Percentiles rank a stretch among this genome's conserved stretches.
phyloP scores from a whole-genome alignment of 2,888 invertebrate genomes.

The Cheilosia urbana region DNA sequence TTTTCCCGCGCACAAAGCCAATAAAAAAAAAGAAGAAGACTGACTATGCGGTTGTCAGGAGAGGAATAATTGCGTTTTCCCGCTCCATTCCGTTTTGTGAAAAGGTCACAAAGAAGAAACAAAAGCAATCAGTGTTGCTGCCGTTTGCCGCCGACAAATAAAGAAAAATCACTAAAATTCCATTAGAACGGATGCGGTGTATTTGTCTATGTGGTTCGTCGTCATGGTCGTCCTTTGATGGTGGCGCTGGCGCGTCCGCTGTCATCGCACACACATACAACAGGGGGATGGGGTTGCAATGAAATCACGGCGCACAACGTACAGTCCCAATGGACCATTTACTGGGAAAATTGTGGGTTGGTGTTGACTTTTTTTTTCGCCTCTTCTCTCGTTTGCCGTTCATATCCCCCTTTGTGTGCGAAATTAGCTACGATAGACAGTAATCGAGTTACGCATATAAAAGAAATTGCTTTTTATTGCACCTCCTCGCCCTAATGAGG shows the following conservation, averaged over 20 bases:
- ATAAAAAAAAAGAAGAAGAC: conserved; percentile 36
- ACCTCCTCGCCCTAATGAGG: conserved; percentile 72
- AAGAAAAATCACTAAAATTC: conserved; percentile 67
- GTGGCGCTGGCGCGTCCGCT: conserved; percentile 20
- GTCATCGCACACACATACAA: conserved; percentile 51
- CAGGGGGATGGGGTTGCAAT: conserved; percentile 51
- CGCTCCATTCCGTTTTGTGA: conserved; percentile 9
- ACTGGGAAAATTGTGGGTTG: conserved; percentile 52
- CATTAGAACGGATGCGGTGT: conserved; percentile 69
- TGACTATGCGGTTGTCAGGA: conserved; percentile 38
- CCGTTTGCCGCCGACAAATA: conserved; percentile 26
- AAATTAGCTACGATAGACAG: conserved; percentile 79
- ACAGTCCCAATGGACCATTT: conserved; percentile 70
- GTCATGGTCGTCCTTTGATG: conserved; percentile 40
- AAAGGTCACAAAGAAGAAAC: conserved; percentile 47
- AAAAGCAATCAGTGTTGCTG: conserved; percentile 61
- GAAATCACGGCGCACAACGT: conserved; percentile 41
- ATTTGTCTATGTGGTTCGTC: conserved; percentile 70
- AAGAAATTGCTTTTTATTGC: conserved; percentile 77
- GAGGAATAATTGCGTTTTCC: conserved; percentile 52
- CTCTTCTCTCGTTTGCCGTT: conserved; percentile 34
- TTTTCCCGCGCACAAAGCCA: not conserved
- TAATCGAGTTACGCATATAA: conserved; percentile 79
- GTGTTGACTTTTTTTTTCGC: conserved; percentile 16
- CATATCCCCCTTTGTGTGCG: conserved; percentile 73